Evolutionary conservation across 2,888 invertebrate genomes (phyloP), one percentile per base, ranked within the genome.

Genomic region (Meandrusa payeni): DNA sequence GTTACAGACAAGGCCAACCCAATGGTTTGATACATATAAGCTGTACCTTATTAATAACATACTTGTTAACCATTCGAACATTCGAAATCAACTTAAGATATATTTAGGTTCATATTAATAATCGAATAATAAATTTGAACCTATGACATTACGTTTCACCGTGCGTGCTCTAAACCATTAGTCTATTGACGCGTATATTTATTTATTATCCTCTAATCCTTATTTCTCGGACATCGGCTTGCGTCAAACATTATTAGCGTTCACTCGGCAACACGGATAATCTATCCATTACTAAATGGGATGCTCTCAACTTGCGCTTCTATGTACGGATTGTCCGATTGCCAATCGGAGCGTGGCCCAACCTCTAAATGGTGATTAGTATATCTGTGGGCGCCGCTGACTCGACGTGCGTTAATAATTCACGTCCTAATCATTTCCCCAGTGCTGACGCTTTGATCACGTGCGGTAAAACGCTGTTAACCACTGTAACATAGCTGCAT

Each of bases 341-440:
- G 32, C 13, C 11, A 12, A 12, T 32, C 11, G 20, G n/a, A 4
- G 20, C 17, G 11, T 20, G 17, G 17, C 11, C 6, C 17, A 11
- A 3, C 32, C 10, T 10, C 37, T 27, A 27, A 37, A 5, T 27
- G 20, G 37, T 28, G 17, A 26, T 27, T 27, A 19, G 26, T 5
- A 27, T 12, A 24, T 36, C 9, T 24, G 10, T 24, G 17, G 15
- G 3, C 23, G 6, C 11, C 7, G 10, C 9, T 20, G 26, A 36
- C 11, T 27, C 19, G 26, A 12, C 11, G 9, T 10, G 13, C 11
- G 7, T 37, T 5, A 28, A 37, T 27, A 27, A 28, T 37, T 27
- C 19, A 19, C 19, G 17, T 24, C 9, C 36, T 36, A 36, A 36
- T 36, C 10, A 36, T 26, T 31, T 19, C 10, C 6, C 36, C 17